These are phyloP conservation scores for Apotomis capreana DNA, from an alignment of 2,888 invertebrate species.

Conservation along the genomic window DNA sequence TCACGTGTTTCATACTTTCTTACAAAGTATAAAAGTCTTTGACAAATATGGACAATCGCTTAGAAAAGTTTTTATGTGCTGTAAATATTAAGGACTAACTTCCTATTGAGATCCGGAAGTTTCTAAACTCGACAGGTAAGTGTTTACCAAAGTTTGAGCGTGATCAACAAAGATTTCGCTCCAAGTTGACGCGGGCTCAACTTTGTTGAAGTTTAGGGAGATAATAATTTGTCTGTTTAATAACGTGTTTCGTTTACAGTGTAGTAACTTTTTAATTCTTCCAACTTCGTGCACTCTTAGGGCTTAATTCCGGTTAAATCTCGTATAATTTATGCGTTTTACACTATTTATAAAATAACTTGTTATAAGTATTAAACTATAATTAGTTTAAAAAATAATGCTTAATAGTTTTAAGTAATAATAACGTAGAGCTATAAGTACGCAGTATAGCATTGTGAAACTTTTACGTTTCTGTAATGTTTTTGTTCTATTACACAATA, in stretches of 20 bases:
- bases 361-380: not conserved
- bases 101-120: slow-evolving; percentile 41
- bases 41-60: slow-evolving; percentile 14
- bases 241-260: slow-evolving; percentile 16
- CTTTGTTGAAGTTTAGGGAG: slow-evolving; percentile 27
- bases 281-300: not conserved
- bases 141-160: slow-evolving; percentile 40
- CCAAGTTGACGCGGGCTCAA: slow-evolving; percentile 18
- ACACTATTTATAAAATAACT: not conserved
- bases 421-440: not conserved
- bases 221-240: slow-evolving; percentile 22
- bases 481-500: not conserved
- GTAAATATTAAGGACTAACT: slow-evolving; percentile 32
- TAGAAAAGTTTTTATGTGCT: slow-evolving; percentile 38
- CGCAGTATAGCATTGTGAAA: no score
- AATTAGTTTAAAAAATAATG: no score
- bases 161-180: slow-evolving; percentile 33
- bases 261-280: slow-evolving; percentile 8
- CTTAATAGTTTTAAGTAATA: not conserved
- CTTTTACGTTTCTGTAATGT: not conserved
- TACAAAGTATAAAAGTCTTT: slow-evolving; percentile 34
- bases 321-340: not conserved
- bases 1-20: slow-evolving; percentile 36
- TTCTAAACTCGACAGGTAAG: slow-evolving; percentile 44
- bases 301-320: not conserved